These are phyloP conservation scores for Drosophila anomelani DNA, from an alignment of 2,888 invertebrate genomes.

Conservation along the genomic window DNA sequence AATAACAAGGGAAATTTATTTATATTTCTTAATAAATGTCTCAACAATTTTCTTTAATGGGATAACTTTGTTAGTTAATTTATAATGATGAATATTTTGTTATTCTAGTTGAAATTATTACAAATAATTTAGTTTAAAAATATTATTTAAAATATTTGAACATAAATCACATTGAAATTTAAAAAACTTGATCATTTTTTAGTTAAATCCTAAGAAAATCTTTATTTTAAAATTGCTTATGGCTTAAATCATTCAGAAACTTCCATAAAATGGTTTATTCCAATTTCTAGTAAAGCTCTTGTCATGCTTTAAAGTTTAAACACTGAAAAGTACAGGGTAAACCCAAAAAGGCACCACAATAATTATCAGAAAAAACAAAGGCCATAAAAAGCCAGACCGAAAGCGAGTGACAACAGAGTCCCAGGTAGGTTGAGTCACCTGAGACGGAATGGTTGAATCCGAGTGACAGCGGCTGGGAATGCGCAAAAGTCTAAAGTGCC, in stretches of 20 bases:
- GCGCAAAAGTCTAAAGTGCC: slow-evolving; percentile 80
- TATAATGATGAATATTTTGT: neutral
- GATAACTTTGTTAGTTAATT: too few species aligned
- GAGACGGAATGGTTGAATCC: slow-evolving; percentile 38
- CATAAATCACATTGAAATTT: neutral
- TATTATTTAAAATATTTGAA: too few species aligned
- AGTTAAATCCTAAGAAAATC: too few species aligned
- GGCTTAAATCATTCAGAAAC: neutral
- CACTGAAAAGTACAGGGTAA: slow-evolving; percentile 20
- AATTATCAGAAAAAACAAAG: slow-evolving; percentile 42
- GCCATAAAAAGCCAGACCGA: slow-evolving; percentile 47
- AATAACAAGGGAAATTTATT: neutral
- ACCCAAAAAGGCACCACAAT: slow-evolving; percentile 26
- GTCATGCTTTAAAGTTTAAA: slow-evolving; percentile 16
- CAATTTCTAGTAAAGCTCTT: neutral
- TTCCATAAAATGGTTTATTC: too few species aligned
- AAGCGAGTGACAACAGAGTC: slow-evolving; percentile 33
- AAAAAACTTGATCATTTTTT: too few species aligned
- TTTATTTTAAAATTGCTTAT: too few species aligned
- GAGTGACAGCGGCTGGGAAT: slow-evolving; percentile 70
- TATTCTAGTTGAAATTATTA: neutral
- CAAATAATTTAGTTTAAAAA: neutral
- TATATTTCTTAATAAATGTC: neutral
- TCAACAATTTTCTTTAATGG: neutral
- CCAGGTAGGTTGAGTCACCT: slow-evolving; percentile 76